A percentile compares a stretch with the other conserved stretches of the same genome.
Evolutionary conservation across 2,888 invertebrate species (phyloP).

Genomic region (Melieria picta): DNA sequence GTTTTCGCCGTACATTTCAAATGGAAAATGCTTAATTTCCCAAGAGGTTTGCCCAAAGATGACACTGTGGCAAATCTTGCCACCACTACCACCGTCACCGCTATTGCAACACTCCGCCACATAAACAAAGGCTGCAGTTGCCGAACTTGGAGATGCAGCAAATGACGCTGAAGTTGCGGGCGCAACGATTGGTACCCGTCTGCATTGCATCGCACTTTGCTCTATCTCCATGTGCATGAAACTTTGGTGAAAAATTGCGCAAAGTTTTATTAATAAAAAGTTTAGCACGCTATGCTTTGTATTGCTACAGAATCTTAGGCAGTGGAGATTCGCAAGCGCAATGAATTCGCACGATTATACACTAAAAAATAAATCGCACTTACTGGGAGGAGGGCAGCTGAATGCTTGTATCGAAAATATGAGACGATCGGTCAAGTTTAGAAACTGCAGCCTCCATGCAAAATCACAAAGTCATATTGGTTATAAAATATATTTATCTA

Average conservation of each 20-base stretch:
- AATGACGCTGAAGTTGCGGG: not conserved
- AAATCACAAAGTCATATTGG: too few relatives aligned
- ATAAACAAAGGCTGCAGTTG: not conserved
- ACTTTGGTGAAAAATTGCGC: not conserved
- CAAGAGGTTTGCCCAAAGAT: constrained; percentile 49
- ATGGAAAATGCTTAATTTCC: constrained; percentile 62
- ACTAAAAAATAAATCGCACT: too few relatives aligned
- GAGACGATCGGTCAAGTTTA: too few relatives aligned
- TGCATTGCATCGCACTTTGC: not conserved
- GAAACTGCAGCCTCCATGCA: too few relatives aligned
- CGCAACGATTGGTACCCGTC: not conserved
- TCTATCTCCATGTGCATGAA: not conserved
- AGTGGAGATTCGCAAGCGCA: not conserved
- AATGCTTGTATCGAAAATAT: too few relatives aligned
- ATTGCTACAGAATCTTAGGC: not conserved
- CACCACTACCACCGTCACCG: not conserved
- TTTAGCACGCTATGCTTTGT: not conserved
- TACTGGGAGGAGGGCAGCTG: too few relatives aligned
- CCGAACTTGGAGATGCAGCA: not conserved
- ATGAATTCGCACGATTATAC: too few relatives aligned
- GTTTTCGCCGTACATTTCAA: constrained; percentile 43
- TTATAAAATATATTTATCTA: too few relatives aligned
- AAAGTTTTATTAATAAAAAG: constrained; percentile 5
- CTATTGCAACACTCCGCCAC: not conserved
- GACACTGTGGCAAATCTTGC: constrained; percentile 10